phyloP scores from a whole-genome alignment of 2,797 vertebrate species.

The Sebastes miniatus region DNA sequence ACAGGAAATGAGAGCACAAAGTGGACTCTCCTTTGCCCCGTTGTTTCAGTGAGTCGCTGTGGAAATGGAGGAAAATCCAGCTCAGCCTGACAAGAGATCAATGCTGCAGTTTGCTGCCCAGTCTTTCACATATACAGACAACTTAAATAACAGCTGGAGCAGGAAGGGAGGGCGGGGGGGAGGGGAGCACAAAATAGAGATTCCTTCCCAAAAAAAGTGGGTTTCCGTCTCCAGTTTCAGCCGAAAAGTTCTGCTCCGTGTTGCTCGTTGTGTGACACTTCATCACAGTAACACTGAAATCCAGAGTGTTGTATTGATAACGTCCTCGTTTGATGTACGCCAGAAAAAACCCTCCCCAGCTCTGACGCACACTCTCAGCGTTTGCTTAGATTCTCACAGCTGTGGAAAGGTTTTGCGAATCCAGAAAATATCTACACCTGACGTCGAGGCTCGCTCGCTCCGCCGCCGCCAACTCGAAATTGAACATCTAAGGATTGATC shows the following conservation, averaged over 20 bases:
- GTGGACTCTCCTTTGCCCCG: background rate
- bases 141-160: conserved; percentile 30
- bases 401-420: conserved; percentile 18
- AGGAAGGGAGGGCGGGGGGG: background rate
- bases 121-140: conserved; percentile 53
- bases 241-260: conserved; percentile 14
- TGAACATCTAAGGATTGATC: conserved; percentile 61
- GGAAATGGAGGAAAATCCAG: conserved; percentile 42
- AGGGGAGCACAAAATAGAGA: background rate
- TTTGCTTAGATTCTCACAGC: background rate
- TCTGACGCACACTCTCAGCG: background rate
- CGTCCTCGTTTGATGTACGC: background rate
- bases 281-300: conserved; percentile 34
- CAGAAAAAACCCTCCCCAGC: background rate
- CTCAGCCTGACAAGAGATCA: background rate
- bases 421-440: conserved; percentile 46
- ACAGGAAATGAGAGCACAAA: conserved; percentile 6
- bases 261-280: conserved; percentile 20
- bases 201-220: conserved; percentile 8
- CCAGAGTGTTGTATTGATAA: background rate
- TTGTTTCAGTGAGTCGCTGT: conserved; percentile 4
- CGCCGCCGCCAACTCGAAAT: conserved; percentile 17
- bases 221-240: background rate
- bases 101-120: conserved; percentile 34
- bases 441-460: conserved; percentile 20